Conservation (phyloP, 2,113 vertebrate species). For the Oncorhynchus gorbuscha region DNA sequence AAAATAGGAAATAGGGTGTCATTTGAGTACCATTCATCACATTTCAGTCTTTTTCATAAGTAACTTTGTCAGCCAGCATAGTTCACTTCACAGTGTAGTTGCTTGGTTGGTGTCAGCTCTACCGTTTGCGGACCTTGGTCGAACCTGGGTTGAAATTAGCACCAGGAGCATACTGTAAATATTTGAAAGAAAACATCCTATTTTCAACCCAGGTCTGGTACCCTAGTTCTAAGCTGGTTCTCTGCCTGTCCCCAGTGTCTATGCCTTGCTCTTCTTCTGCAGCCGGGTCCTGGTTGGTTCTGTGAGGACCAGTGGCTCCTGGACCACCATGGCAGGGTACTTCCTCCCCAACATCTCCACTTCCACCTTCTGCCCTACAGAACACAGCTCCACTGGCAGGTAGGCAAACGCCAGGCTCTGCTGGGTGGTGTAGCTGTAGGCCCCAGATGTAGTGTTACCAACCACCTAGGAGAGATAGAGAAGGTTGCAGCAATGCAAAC, state of each 20-base stretch:
- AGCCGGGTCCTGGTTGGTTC: constrained; percentile 84
- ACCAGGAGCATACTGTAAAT: neutral
- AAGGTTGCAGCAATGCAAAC: no score
- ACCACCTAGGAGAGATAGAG: constrained; percentile 79
- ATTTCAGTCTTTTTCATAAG: neutral
- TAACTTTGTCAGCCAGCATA: no score
- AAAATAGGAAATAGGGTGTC: neutral
- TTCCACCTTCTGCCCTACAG: constrained; percentile 86
- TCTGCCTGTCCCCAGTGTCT: neutral
- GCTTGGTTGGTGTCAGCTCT: neutral
- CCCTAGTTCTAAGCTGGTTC: neutral
- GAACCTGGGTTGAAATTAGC: neutral
- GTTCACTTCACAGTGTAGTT: constrained; percentile 8
- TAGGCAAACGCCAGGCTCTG: constrained; percentile 92
- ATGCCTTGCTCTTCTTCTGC: constrained; percentile 75
- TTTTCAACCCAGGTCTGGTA: neutral
- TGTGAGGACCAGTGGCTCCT: constrained; percentile 88
- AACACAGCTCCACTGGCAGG: constrained; percentile 81
- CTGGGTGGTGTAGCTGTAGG: constrained; percentile 86
- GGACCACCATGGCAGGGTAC: constrained; percentile 80
- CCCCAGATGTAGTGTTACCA: constrained; percentile 94
- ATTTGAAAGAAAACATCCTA: neutral
- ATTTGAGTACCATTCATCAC: neutral
- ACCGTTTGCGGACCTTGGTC: neutral
- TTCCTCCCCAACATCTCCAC: constrained; percentile 90